Base-by-base conservation (phyloP, 2,888 invertebrate genomes). In the Notocelia uddmanniana region DNA sequence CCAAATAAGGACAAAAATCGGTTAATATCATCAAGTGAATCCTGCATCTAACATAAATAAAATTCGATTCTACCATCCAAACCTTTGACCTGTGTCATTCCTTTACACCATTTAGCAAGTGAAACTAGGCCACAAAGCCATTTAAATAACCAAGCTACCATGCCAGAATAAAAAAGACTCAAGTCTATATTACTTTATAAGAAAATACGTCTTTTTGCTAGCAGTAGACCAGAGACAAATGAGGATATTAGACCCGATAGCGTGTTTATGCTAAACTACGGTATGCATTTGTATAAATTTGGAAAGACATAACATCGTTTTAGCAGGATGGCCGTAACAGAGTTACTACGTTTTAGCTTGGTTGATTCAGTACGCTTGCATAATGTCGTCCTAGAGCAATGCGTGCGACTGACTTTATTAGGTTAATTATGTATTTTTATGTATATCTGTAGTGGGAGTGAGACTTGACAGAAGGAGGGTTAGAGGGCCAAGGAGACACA, bases 251-350 rank as follows among this genome's bases (percentile, higher is more conserved):
- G 52, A 64, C 37, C 54, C 64, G 37, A 64, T 64, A 64, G 64
- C 64, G 64, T 64, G 54, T 64, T 64, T 64, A 64, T 54, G 64
- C 37, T 54, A 64, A 64, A 37, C 64, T 37, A 37, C 19, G 64
- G 64, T 37, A 64, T 64, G 64, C 64, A 64, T 64, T 64, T 64
- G 64, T n/a, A n/a, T n/a, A n/a, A n/a, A n/a, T n/a, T n/a, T 26
- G 2, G 26, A 26, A 3, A 5, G 2, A 5, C 26, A 3, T 26
- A 26, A 26, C 5, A 26, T 5, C 3, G 5, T 2, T 26, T 3
- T 2, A 31, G 8, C 15, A 31, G 2, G 10, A 23, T n/a, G 21
- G 5, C 11, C 37, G n/a, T 21, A 21, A 52, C n/a, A 52, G n/a
- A 37, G 37, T 54, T 64, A 54, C 54, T 6, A 26, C 52, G 3